Conservation (phyloP, 2,113 vertebrate genomes). For the Zapornia atra region DNA sequence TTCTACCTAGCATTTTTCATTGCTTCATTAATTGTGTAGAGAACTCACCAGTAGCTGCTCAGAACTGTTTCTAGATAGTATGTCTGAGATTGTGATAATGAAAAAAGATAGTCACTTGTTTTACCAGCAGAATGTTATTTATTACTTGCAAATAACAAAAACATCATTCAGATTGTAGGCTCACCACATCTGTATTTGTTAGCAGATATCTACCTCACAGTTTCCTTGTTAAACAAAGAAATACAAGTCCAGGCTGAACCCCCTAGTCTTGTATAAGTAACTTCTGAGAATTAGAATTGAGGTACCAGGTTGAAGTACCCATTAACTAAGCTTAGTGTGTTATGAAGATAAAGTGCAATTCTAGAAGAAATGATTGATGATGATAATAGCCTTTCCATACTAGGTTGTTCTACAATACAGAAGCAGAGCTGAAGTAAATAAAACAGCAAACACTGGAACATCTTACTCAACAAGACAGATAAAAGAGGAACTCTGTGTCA, state of each 20-base stretch:
- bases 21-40: neutral
- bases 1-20: neutral
- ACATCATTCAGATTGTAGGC: neutral
- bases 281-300: neutral
- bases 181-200: neutral
- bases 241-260: neutral
- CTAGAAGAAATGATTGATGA: neutral
- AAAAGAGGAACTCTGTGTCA: neutral
- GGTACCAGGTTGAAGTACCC: neutral
- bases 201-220: neutral
- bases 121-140: neutral
- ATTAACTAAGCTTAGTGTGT: neutral
- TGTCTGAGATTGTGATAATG: neutral
- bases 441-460: neutral
- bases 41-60: neutral
- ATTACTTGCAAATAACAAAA: neutral
- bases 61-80: neutral
- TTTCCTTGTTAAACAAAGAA: neutral
- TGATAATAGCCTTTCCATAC: neutral
- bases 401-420: neutral
- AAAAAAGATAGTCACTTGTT: neutral
- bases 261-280: neutral
- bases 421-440: neutral
- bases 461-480: neutral
- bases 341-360: neutral